Percentiles rank a stretch among this genome's conserved stretches.
phyloP scores from a whole-genome alignment of 2,888 invertebrate species.

The Ormyrus labotus region DNA sequence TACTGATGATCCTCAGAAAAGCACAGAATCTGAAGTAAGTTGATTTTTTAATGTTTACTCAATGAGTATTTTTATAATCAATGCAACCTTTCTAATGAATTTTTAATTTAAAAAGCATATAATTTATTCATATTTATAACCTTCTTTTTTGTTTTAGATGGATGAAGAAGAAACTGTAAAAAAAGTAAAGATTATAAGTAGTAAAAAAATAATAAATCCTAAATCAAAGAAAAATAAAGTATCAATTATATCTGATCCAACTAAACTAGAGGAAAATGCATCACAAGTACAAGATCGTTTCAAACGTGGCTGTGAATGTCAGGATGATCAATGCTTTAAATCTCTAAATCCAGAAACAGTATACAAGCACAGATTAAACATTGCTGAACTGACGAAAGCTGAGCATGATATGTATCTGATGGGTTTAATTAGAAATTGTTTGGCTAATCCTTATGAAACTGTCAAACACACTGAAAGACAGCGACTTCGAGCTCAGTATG shows the following conservation, averaged over 20 bases:
- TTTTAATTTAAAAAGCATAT: too few relatives aligned
- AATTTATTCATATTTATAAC: too few relatives aligned
- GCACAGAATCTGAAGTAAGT: too few relatives aligned
- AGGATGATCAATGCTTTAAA: conserved; percentile 85
- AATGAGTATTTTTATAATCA: too few relatives aligned
- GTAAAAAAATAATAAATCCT: not conserved
- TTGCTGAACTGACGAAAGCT: conserved; percentile 87
- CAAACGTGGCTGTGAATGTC: conserved; percentile 85
- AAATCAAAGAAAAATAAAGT: conserved; percentile 56
- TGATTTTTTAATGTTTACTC: too few relatives aligned
- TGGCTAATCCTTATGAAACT: conserved; percentile 84
- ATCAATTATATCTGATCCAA: conserved; percentile 78
- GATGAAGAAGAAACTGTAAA: not conserved
- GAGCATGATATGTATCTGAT: conserved; percentile 91
- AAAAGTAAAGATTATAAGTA: not conserved
- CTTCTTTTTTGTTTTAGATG: too few relatives aligned
- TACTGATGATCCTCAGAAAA: too few relatives aligned
- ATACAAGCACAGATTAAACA: conserved; percentile 85
- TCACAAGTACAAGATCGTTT: conserved; percentile 83
- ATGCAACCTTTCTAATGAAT: too few relatives aligned
- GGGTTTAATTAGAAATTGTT: conserved; percentile 90
- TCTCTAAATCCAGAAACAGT: conserved; percentile 86
- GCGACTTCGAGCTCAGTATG: conserved; percentile 85
- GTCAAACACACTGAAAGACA: conserved; percentile 85
- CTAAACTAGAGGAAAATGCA: conserved; percentile 84